Evolutionary conservation across 37 sponge, comb jelly and placozoan genomes (phyloP).

Genomic region (Oopsacas minuta): DNA sequence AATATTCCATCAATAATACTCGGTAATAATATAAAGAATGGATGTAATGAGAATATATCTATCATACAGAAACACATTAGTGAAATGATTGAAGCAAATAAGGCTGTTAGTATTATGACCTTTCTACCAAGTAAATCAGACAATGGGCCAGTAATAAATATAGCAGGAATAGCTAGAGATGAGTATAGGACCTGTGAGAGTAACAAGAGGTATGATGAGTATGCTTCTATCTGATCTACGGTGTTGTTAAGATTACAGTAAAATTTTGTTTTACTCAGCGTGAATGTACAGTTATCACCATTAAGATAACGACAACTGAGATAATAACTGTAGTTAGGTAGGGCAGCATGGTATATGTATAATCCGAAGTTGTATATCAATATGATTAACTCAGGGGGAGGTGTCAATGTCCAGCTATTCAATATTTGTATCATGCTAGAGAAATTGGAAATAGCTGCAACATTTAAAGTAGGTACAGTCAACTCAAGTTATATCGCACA

Average conservation of each 20-base stretch:
- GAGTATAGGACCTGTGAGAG: background rate
- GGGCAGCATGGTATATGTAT: background rate
- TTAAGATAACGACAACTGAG: background rate
- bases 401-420: background rate
- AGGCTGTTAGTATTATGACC: background rate
- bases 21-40: background rate
- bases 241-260: background rate
- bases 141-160: background rate
- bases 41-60: background rate
- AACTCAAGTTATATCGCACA: no score
- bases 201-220: background rate
- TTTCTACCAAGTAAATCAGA: background rate
- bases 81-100: background rate
- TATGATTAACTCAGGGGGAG: background rate
- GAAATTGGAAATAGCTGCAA: no score
- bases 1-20: background rate
- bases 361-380: background rate
- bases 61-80: background rate
- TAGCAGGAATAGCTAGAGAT: background rate
- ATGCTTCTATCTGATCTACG: background rate
- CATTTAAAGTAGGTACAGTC: no score
- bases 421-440: background rate
- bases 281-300: background rate
- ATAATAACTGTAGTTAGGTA: background rate
- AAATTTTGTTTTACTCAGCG: background rate